These are phyloP conservation scores for Hippocampus guttulatus DNA, from an alignment of 2,113 vertebrate species.

Conservation along the genomic window DNA sequence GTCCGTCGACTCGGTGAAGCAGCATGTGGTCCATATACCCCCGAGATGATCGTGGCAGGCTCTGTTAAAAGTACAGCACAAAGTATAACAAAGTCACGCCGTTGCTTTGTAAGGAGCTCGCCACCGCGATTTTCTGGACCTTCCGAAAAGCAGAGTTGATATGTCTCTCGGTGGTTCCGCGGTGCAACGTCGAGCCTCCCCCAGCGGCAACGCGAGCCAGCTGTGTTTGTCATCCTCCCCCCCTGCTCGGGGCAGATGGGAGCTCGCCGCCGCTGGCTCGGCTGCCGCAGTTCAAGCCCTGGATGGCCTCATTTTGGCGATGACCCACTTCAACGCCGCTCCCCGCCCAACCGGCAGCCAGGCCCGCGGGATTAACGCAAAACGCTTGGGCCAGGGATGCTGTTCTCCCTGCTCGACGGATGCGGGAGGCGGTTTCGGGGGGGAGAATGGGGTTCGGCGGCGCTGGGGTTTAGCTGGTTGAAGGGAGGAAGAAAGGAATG, in stretches of 20 bases:
- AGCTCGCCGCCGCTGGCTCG: constrained; percentile 20
- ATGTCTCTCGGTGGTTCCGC: neutral
- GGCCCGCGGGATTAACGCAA: constrained; percentile 45
- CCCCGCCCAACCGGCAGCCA: constrained; percentile 24
- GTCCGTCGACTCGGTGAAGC: too few species aligned
- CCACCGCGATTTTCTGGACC: neutral
- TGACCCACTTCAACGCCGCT: constrained; percentile 58
- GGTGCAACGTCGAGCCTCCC: neutral
- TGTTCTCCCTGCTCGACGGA: constrained; percentile 16
- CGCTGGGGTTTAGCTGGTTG: neutral
- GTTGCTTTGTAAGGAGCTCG: too few species aligned
- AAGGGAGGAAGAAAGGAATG: neutral
- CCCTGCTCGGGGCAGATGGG: constrained; percentile 13
- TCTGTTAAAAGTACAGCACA: too few species aligned
- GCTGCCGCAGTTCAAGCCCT: constrained; percentile 47
- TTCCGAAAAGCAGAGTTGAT: neutral
- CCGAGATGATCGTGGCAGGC: too few species aligned
- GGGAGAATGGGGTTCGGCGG: neutral
- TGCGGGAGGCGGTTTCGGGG: constrained; percentile 16
- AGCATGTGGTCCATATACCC: too few species aligned
- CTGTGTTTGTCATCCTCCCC: constrained; percentile 13
- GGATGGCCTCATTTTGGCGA: constrained; percentile 53
- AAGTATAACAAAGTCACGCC: too few species aligned
- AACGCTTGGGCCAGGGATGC: constrained; percentile 10
- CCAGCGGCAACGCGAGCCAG: constrained; percentile 17